These are phyloP conservation scores for Hylaeus volcanicus DNA, from an alignment of 1,140 invertebrate species.

Conservation along the genomic window DNA sequence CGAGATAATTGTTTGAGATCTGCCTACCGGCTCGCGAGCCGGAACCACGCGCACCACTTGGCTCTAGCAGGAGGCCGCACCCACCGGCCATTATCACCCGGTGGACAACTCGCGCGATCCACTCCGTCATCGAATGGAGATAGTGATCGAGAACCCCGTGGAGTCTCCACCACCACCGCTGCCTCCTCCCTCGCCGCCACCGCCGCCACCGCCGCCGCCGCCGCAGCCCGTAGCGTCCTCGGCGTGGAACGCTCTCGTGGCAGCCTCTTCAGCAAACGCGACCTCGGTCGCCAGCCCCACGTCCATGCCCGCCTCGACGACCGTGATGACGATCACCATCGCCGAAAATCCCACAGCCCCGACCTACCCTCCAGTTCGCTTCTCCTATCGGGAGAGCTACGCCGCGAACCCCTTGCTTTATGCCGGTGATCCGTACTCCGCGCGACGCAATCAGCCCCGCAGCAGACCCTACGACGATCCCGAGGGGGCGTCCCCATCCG, in stretches of 20 bases:
- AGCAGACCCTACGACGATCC: constrained; percentile 45
- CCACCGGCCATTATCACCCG: constrained; percentile 47
- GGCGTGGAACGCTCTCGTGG: background rate
- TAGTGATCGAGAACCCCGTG: constrained; percentile 76
- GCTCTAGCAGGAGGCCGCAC: constrained; percentile 79
- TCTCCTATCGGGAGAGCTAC: constrained; percentile 27
- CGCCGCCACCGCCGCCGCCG: background rate
- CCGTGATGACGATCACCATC: constrained; percentile 49
- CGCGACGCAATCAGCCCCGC: background rate
- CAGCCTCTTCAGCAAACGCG: background rate
- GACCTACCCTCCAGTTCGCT: constrained; percentile 9
- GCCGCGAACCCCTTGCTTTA: background rate
- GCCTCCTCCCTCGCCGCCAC: constrained; percentile 49
- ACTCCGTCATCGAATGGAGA: constrained; percentile 74
- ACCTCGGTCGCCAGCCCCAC: background rate
- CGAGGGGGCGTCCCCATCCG: constrained; percentile 56
- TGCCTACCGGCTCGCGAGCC: constrained; percentile 78
- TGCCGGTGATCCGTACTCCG: background rate
- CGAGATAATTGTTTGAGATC: constrained; percentile 94
- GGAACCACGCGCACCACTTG: constrained; percentile 77
- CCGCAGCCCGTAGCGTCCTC: background rate
- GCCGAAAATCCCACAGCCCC: constrained; percentile 52
- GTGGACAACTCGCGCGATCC: constrained; percentile 40
- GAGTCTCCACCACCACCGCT: constrained; percentile 50
- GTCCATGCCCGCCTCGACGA: constrained; percentile 8